Evolutionary conservation across 2,113 vertebrate genomes (phyloP), one percentile per base, ranked within the genome.

Genomic region (Xiphorhynchus elegans): DNA sequence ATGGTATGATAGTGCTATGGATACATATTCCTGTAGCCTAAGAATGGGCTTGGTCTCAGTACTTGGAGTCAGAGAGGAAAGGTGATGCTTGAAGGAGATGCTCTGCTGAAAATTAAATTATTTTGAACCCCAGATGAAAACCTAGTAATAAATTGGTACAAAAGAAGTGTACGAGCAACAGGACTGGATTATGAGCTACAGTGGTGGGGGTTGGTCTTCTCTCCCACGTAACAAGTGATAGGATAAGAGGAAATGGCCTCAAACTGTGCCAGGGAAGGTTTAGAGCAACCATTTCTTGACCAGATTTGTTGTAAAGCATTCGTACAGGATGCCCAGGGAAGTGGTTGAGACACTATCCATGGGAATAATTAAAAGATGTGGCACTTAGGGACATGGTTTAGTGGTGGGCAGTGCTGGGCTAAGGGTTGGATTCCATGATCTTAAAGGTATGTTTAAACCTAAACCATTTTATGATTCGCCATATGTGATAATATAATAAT

Each of bases 381-480:
- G 11, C 17, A 11, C 49, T 69, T 23, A 20, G 31, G 42, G 31
- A 13, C 13, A 1, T 21, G 35, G 31, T 25, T 44, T 75, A 87
- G 31, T 62, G 16, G 17, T 49, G 55, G 18, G 13, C 47, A 68
- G 40, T 50, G 40, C 62, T 87, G 60, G 35, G 16, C 40, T 52
- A 20, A 42, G 28, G 26, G 13, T 55, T 84, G 35, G 49, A 42
- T 35, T 77, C 40, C 25, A 56, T 58, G 12, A 23, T 33, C 21
- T 42, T 70, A 28, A 37, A 63, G n/a, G 18, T 55, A 25, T 56
- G 14, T 50, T 62, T 69, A 37, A 62, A 11, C 28, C 16, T 25
- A 13, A 81, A 21, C 1, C 4, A 18, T 44, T 49, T 23, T 68
- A 3, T 37, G 33, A 55, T 47, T 94, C 0, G 0, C 42, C 58